Percentiles rank a stretch among this genome's conserved stretches.
Conservation (phyloP, 2,888 invertebrate species). For the Dryobota labecula region DNA sequence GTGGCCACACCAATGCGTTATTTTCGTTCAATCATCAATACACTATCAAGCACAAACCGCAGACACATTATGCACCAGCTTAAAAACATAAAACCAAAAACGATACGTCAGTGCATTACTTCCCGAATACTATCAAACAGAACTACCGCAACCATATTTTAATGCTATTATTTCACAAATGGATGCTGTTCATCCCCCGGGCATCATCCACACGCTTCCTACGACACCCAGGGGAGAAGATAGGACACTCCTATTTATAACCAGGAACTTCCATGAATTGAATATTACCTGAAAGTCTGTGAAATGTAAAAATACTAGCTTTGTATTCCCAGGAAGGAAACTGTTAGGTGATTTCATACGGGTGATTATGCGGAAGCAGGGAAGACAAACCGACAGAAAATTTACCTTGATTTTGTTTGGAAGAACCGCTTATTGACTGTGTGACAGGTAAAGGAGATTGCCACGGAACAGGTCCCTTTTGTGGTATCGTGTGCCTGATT, state of each 20-base stretch:
- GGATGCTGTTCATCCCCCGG: conserved; percentile 33
- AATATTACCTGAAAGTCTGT: conserved; percentile 41
- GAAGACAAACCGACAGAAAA: conserved; percentile 34
- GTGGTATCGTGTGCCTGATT: too few species aligned
- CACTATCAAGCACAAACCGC: conserved; percentile 13
- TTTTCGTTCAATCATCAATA: not conserved
- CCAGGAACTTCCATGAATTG: conserved; percentile 47
- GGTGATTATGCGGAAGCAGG: conserved; percentile 50
- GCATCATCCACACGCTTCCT: conserved; percentile 31
- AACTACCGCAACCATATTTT: conserved; percentile 40
- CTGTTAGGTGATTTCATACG: conserved; percentile 22
- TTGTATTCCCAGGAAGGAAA: conserved; percentile 32
- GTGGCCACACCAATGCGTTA: not conserved
- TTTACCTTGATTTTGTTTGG: conserved; percentile 36
- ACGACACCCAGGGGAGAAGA: conserved; percentile 50
- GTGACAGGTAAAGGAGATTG: too few species aligned
- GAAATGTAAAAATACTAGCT: conserved; percentile 35
- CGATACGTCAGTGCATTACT: conserved; percentile 9
- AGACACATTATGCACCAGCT: conserved; percentile 12
- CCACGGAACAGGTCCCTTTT: too few species aligned
- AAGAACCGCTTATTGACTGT: conserved; percentile 3
- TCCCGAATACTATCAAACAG: conserved; percentile 27
- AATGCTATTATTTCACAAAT: conserved; percentile 53
- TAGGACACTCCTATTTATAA: conserved; percentile 54
- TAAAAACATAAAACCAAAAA: conserved; percentile 23